phyloP scores from a whole-genome alignment of 2,113 vertebrate species.

The Anguilla japonica region DNA sequence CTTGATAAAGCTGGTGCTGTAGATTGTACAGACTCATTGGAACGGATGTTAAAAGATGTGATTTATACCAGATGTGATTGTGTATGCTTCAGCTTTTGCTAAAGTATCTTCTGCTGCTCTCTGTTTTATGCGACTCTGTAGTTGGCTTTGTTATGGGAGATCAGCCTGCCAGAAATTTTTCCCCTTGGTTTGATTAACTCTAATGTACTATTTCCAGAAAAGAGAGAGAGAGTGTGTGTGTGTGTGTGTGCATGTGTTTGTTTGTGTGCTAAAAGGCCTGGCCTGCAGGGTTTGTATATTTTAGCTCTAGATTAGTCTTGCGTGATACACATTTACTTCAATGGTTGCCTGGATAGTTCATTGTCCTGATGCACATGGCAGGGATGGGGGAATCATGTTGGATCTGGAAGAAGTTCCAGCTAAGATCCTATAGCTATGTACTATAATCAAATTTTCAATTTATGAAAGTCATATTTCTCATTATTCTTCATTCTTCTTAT shows the following conservation, averaged over 20 bases:
- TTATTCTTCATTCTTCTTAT: background rate
- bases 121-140: slow-evolving; percentile 13
- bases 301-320: slow-evolving; percentile 21
- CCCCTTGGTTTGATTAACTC: slow-evolving; percentile 7
- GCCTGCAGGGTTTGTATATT: slow-evolving; percentile 14
- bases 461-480: slow-evolving; percentile 21
- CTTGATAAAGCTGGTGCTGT: background rate
- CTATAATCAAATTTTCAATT: slow-evolving; percentile 30
- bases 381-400: background rate
- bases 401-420: slow-evolving; percentile 21
- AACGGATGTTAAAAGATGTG: slow-evolving; percentile 1
- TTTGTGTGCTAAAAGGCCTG: slow-evolving; percentile 22
- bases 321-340: background rate
- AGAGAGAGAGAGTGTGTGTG: background rate
- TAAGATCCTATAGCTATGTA: slow-evolving; percentile 24
- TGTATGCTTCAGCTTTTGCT: slow-evolving; percentile 8
- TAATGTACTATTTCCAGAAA: background rate
- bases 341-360: slow-evolving; percentile 10
- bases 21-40: slow-evolving; percentile 1
- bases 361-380: slow-evolving; percentile 16
- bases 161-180: slow-evolving; percentile 9
- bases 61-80: slow-evolving; percentile 16
- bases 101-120: slow-evolving; percentile 11
- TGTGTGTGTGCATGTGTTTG: slow-evolving; percentile 13
- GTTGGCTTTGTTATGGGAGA: slow-evolving; percentile 7